phyloP scores from a whole-genome alignment of 2,888 invertebrate genomes.

The Suillia variegata region DNA sequence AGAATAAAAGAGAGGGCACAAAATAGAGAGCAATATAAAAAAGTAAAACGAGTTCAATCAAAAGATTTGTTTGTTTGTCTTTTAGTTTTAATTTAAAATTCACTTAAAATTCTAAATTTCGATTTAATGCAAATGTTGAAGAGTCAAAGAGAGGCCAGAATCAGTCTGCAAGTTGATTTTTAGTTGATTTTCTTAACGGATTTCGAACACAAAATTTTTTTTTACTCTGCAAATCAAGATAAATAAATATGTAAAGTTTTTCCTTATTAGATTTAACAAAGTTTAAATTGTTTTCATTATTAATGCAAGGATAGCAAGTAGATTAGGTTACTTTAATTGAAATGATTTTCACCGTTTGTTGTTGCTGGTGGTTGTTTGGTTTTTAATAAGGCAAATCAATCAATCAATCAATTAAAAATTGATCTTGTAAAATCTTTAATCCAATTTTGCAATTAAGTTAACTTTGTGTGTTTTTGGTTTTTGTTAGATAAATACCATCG shows the following conservation, averaged over 20 bases:
- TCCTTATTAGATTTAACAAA: background rate
- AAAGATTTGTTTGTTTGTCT: too few relatives aligned
- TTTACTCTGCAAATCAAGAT: background rate
- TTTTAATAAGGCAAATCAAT: slow-evolving; percentile 42
- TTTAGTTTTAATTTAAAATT: slow-evolving; percentile 10
- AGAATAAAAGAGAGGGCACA: too few relatives aligned
- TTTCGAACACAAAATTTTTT: background rate
- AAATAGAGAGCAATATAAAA: slow-evolving; percentile 40
- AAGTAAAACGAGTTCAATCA: slow-evolving; percentile 30
- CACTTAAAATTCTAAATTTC: slow-evolving; percentile 37
- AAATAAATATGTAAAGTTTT: background rate
- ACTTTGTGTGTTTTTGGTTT: slow-evolving; percentile 51
- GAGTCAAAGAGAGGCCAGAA: slow-evolving; percentile 20
- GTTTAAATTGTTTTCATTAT: too few relatives aligned
- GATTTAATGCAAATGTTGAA: background rate
- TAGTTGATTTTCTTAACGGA: too few relatives aligned
- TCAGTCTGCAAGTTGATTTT: slow-evolving; percentile 38
- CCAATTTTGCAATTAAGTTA: slow-evolving; percentile 50
- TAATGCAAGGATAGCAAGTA: too few relatives aligned
- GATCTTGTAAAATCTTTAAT: slow-evolving; percentile 35
- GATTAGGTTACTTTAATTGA: too few relatives aligned
- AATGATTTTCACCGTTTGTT: slow-evolving; percentile 31
- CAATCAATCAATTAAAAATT: too few relatives aligned
- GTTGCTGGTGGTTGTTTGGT: slow-evolving; percentile 23
- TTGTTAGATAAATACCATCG: slow-evolving; percentile 58